Percentiles rank a stretch among this genome's conserved stretches.
Conservation (phyloP, 2,888 invertebrate genomes). For the Tinea trinotella region DNA sequence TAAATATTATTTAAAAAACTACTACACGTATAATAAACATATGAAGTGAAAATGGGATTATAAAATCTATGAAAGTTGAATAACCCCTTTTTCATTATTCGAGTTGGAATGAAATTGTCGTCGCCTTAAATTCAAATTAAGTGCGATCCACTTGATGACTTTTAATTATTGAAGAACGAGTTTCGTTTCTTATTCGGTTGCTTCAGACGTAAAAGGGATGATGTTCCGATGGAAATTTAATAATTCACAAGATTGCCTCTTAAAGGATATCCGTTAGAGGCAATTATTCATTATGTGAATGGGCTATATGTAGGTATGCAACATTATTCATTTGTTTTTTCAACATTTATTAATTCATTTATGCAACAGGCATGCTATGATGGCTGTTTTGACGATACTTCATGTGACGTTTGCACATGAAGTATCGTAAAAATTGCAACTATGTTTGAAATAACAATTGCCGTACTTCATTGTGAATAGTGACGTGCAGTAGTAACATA, state of each 20-base stretch:
- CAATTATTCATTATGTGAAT: background rate
- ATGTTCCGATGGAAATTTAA: background rate
- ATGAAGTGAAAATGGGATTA: background rate
- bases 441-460: no score
- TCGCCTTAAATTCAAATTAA: conserved; percentile 34
- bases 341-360: no score
- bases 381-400: no score
- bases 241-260: background rate
- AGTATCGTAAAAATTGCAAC: no score
- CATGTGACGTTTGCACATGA: no score
- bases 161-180: conserved; percentile 28
- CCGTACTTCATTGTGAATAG: no score
- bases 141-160: conserved; percentile 32
- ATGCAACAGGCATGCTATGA: no score
- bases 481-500: no score
- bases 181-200: conserved; percentile 2
- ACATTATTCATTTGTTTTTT: no score
- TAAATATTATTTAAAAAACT: background rate
- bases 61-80: background rate
- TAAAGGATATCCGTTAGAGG: background rate
- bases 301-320: no score
- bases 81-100: conserved; percentile 12
- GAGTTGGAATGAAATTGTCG: conserved; percentile 24
- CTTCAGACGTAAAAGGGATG: background rate
- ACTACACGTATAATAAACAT: background rate